Base-by-base conservation (phyloP, 1,140 invertebrate genomes). In the Mycetomoellerius zeteki region DNA sequence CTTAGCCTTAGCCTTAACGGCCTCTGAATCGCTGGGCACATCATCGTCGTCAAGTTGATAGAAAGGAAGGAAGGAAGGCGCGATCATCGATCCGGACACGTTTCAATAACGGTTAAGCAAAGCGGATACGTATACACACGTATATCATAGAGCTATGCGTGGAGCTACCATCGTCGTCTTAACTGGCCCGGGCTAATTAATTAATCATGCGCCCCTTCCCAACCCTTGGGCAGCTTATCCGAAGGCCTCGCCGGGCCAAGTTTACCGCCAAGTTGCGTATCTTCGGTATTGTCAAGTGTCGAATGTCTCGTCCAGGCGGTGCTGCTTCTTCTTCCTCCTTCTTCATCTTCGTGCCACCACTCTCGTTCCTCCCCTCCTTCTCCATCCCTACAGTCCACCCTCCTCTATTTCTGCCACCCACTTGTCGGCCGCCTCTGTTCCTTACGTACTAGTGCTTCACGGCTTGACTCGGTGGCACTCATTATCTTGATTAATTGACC, bases 401-500 rank as follows among this genome's bases (percentile, higher is more conserved):
- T 89, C 85, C 75, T 85, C 91, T 89, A 72, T 77, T 75, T 88
- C 81, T 80, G 50, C 54, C 86, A 77, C 64, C 67, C 71, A 82
- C 77, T 82, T 50, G 81, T 85, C 78, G 62, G 43, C 21, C 77
- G 77, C 43, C 65, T 64, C 54, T 56, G 69, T 58, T 80, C 85
- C 76, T 84, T 82, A 86, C 88, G 81, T 86, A 89, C 60, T 88
- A 80, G 87, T 86, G 73, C 90, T 78, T 65, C 87, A 81, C 77
- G 81, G 81, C 85, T 87, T 91, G 82, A 94, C 94, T 95, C 94
- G 89, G 89, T 94, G 89, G 89, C 93, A 92, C 93, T 95, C 94
- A 94, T 95, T 95, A 95, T 95, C 94, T 95, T 95, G 95, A 95
- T 95, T 95, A 95, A 95, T 95, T 95, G 95, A 95, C 94, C 94